These are phyloP conservation scores for Ceratosolen solmsi DNA, from an alignment of 1,140 invertebrate genomes.

Conservation along the genomic window DNA sequence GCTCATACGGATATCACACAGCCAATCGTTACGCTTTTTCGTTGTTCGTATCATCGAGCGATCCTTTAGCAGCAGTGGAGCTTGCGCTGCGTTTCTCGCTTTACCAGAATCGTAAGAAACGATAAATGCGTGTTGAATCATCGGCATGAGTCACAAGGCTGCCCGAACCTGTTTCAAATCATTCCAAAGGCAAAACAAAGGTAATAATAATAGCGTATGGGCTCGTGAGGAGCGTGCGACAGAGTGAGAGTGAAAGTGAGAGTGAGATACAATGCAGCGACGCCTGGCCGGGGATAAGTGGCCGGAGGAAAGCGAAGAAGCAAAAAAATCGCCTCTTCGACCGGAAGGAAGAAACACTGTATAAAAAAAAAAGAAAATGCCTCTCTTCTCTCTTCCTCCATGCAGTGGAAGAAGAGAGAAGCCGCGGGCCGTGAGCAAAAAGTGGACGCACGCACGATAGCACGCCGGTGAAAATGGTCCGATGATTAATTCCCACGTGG, in stretches of 20 bases:
- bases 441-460: not conserved
- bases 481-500: constrained; percentile 26
- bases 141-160: not conserved
- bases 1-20: no score
- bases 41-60: no score
- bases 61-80: not conserved
- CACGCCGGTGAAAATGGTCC: constrained; percentile 21
- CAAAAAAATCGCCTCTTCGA: no score
- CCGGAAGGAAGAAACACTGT: not conserved
- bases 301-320: constrained; percentile 13
- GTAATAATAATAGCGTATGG: not conserved
- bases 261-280: not conserved
- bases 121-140: constrained; percentile 14
- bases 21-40: no score
- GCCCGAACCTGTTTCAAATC: not conserved
- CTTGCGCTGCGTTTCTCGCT: not conserved
- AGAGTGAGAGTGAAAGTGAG: not conserved
- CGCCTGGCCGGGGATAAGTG: not conserved
- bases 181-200: constrained; percentile 13
- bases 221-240: not conserved
- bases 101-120: not conserved
- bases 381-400: not conserved
- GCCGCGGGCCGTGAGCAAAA: not conserved
- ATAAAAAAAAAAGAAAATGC: not conserved
- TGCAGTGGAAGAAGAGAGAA: not conserved